Evolutionary conservation across 2,797 vertebrate genomes (phyloP), one percentile per base, ranked within the genome.

Genomic region (Pseudochirops cupreus): DNA sequence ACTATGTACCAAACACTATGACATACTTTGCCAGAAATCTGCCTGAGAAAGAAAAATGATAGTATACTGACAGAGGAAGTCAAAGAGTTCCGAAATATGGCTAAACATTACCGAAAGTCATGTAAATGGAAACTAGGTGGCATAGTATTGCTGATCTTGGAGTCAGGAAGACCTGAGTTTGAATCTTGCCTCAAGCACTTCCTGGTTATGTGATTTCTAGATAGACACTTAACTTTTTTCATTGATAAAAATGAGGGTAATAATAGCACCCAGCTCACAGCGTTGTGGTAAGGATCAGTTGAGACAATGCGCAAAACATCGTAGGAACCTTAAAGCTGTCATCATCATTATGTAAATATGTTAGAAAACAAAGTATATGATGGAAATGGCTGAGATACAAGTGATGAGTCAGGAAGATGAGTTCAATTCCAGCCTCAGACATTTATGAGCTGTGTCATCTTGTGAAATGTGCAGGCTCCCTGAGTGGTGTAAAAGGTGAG

Each of bases 361-460:
- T 82, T 26, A 46, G 21, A 82, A 82, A 82, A 46, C 18, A 82
- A 82, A 46, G 21, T 26, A 24, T 1, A 21, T 59, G 18, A 12
- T 90, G 31, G n/a, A 94, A 56, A 82, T 29, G 94, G 89, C 18
- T 82, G 57, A 93, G 90, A 92, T 56, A 14, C 55, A 24, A 59
- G 39, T 58, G 57, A 95, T 92, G n/a, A 7, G 10, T 82, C 53
- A 54, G 53, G 53, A 54, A 54, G 53, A 54, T 54, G 53, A 54
- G 53, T 54, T 54, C 53, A 54, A 54, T 11, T 54, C 53, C 53
- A 54, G 53, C 53, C 53, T 54, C 53, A 11, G 53, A 54, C 53
- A 54, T 10, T 54, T 11, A 10, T 54, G 1, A 54, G 9, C 53
- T 54, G 53, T 10, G 53, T 54, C 53, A 54, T 54, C 53, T 54